These are phyloP conservation scores for Metalampra italica DNA, from an alignment of 2,888 invertebrate species.

Conservation along the genomic window DNA sequence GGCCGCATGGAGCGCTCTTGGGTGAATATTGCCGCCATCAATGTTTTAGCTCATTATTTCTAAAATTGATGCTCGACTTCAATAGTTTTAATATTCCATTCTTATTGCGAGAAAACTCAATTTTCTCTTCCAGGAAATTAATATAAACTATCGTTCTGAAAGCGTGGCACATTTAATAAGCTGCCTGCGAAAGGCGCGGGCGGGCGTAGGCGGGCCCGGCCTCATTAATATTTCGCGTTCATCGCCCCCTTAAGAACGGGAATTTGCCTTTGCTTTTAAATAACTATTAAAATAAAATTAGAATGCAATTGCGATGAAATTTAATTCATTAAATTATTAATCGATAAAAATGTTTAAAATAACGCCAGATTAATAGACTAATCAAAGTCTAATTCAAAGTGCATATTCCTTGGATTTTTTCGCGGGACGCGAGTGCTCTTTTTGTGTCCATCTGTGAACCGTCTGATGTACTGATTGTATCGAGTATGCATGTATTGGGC, in stretches of 20 bases:
- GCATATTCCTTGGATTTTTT: too few relatives aligned
- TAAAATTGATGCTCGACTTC: neutral
- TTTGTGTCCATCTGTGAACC: too few relatives aligned
- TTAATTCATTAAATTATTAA: too few relatives aligned
- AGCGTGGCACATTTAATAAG: neutral
- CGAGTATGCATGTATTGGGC: too few relatives aligned
- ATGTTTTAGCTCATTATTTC: too few relatives aligned
- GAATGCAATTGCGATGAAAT: neutral
- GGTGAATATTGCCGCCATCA: too few relatives aligned
- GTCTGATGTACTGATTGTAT: too few relatives aligned
- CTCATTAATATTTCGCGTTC: slow-evolving; percentile 32
- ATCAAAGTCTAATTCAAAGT: too few relatives aligned
- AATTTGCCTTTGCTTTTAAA: neutral
- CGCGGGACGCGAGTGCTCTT: too few relatives aligned
- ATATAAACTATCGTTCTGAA: neutral
- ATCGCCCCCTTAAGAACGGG: slow-evolving; percentile 16
- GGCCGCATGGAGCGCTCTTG: too few relatives aligned
- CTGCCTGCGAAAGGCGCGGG: slow-evolving; percentile 10
- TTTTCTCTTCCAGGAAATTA: neutral
- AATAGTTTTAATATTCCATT: neutral
- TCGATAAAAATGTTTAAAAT: too few relatives aligned
- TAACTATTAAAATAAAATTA: neutral
- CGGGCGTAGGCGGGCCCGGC: slow-evolving; percentile 18
- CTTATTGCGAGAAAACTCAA: neutral
- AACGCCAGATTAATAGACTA: too few relatives aligned